phyloP scores from a whole-genome alignment of 2,888 invertebrate genomes.

The Habroteleia sp. region DNA sequence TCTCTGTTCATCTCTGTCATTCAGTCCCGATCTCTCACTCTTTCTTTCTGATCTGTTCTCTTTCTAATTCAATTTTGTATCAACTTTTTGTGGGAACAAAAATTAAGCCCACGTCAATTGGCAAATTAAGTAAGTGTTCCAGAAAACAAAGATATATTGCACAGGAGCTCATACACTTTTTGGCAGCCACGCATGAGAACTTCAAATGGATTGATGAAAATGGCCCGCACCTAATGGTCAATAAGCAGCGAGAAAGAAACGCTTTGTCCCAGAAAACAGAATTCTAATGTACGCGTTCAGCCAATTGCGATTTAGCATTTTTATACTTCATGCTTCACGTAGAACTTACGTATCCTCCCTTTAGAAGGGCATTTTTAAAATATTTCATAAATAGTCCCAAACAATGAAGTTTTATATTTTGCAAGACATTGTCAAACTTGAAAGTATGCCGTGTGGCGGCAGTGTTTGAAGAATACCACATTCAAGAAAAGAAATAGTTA shows the following conservation, averaged over 20 bases:
- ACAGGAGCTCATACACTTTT: constrained; percentile 16
- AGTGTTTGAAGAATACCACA: neutral
- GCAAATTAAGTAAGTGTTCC: too few species aligned
- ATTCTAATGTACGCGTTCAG: constrained; percentile 36
- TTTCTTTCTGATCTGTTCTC: constrained; percentile 41
- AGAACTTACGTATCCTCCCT: too few species aligned
- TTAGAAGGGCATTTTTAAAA: too few species aligned
- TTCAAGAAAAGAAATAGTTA: constrained; percentile 16
- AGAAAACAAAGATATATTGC: neutral
- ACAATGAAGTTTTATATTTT: too few species aligned
- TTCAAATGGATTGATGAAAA: neutral
- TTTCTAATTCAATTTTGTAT: constrained; percentile 31
- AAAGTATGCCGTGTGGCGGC: constrained; percentile 4
- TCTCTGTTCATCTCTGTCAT: constrained; percentile 42
- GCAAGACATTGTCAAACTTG: neutral
- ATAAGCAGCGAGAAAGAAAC: constrained; percentile 17
- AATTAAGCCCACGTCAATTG: neutral
- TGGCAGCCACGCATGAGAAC: neutral
- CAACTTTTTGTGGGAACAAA: neutral
- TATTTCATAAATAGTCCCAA: too few species aligned
- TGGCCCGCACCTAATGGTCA: constrained; percentile 1
- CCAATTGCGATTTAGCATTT: constrained; percentile 63
- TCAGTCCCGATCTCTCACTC: constrained; percentile 30
- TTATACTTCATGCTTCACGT: too few species aligned
- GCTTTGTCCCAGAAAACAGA: constrained; percentile 42